Evolutionary conservation across 2,888 invertebrate species (phyloP).

Genomic region (Cryptocheilus praepositus): DNA sequence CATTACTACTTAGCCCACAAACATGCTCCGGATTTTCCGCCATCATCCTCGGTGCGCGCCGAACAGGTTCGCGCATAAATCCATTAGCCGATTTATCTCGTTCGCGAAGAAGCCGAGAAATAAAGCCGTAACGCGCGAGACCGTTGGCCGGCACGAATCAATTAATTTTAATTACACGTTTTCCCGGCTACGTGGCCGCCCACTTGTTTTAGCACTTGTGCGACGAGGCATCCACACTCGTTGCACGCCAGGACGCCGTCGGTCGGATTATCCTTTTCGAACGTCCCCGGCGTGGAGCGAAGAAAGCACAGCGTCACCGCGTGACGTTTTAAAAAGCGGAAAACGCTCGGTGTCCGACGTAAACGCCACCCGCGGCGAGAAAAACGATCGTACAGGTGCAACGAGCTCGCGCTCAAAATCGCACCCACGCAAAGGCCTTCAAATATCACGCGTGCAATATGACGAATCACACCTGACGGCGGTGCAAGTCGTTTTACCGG

Average conservation of each 20-base stretch:
- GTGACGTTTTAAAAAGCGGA: slow-evolving; percentile 44
- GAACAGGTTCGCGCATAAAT: too few relatives aligned
- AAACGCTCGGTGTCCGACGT: slow-evolving; percentile 39
- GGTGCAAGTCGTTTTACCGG: too few relatives aligned
- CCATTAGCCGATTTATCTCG: too few relatives aligned
- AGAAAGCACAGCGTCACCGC: slow-evolving; percentile 47
- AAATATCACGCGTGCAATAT: slow-evolving; percentile 12
- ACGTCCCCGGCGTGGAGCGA: slow-evolving; percentile 5
- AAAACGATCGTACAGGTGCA: slow-evolving; percentile 53
- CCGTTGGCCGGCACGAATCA: slow-evolving; percentile 11
- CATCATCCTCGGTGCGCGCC: too few relatives aligned
- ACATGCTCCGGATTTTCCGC: too few relatives aligned
- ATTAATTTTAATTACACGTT: slow-evolving; percentile 36
- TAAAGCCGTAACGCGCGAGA: too few relatives aligned
- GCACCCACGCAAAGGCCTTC: slow-evolving; percentile 33
- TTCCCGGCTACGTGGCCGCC: slow-evolving; percentile 5
- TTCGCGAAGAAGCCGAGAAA: too few relatives aligned
- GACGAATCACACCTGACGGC: not conserved
- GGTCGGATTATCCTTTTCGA: not conserved
- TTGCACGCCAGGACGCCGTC: not conserved
- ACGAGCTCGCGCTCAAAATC: slow-evolving; percentile 34
- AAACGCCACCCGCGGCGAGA: slow-evolving; percentile 52
- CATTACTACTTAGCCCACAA: too few relatives aligned
- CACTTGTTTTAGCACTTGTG: not conserved
- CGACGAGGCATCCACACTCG: not conserved